phyloP scores from a whole-genome alignment of 2,888 invertebrate genomes.

The Xylota sylvarum region DNA sequence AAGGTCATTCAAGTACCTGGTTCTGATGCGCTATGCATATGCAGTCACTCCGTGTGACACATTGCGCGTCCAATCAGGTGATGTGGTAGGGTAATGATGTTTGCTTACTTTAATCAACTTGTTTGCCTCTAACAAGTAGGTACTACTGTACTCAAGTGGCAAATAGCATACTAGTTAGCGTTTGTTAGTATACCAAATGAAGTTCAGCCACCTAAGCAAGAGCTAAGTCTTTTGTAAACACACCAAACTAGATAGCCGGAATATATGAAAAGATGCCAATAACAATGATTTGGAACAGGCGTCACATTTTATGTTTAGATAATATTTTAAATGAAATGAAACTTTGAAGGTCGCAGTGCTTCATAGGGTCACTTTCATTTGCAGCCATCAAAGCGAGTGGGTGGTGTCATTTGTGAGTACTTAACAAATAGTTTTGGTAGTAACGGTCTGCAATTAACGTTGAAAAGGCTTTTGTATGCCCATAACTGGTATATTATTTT shows the following conservation, averaged over 20 bases:
- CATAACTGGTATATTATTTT: not conserved
- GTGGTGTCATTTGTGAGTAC: not conserved
- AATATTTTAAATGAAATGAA: not conserved
- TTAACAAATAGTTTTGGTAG: not conserved
- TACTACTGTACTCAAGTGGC: slow-evolving; percentile 1
- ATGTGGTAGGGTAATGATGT: not conserved
- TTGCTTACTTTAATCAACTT: slow-evolving; percentile 9
- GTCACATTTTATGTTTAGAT: not conserved
- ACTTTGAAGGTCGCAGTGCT: not conserved
- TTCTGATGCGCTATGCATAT: not conserved
- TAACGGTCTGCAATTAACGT: not conserved
- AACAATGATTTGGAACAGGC: not conserved
- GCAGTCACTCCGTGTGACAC: not conserved
- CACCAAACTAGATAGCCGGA: not conserved
- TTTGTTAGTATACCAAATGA: not conserved
- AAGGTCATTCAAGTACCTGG: not conserved
- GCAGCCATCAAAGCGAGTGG: not conserved
- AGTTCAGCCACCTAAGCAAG: slow-evolving; percentile 12
- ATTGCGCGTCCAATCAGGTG: slow-evolving; percentile 12
- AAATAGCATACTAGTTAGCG: not conserved
- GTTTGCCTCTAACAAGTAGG: not conserved
- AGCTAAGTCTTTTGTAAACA: slow-evolving; percentile 8
- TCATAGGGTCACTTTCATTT: not conserved
- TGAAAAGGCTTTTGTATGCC: not conserved
- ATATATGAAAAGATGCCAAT: not conserved